phyloP scores from a whole-genome alignment of 2,113 vertebrate genomes.

The Macrotus californicus region DNA sequence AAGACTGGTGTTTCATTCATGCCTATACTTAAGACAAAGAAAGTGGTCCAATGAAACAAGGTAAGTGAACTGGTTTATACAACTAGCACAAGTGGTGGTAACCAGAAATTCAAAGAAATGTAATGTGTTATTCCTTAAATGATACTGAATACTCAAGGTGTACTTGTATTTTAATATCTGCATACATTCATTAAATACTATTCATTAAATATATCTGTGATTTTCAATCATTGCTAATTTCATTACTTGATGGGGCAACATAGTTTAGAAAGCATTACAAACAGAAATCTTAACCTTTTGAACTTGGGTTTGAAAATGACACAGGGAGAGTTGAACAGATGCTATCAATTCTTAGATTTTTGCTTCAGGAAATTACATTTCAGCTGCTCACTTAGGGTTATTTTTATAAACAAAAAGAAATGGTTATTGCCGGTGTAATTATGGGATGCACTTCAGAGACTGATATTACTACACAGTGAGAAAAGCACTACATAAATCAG shows the following conservation, averaged over 20 bases:
- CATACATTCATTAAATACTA: not conserved
- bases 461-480: slow-evolving; percentile 23
- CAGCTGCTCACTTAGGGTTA: not conserved
- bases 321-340: not conserved
- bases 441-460: slow-evolving; percentile 34
- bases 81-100: not conserved
- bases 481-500: slow-evolving; percentile 34
- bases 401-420: slow-evolving; percentile 59
- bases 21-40: not conserved
- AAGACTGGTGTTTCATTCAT: not conserved
- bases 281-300: slow-evolving; percentile 45
- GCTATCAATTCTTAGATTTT: slow-evolving; percentile 34
- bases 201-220: not conserved
- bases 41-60: not conserved
- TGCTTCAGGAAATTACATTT: slow-evolving; percentile 63
- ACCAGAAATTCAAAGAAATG: not conserved
- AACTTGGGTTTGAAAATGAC: slow-evolving; percentile 39
- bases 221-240: slow-evolving; percentile 46
- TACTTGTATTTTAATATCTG: not conserved
- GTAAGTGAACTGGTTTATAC: not conserved
- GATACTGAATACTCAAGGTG: not conserved
- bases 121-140: not conserved
- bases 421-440: slow-evolving; percentile 43
- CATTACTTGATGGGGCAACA: slow-evolving; percentile 31
- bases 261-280: slow-evolving; percentile 57